phyloP scores from a whole-genome alignment of 2,797 vertebrate species.

The Rhodeus uyekii region DNA sequence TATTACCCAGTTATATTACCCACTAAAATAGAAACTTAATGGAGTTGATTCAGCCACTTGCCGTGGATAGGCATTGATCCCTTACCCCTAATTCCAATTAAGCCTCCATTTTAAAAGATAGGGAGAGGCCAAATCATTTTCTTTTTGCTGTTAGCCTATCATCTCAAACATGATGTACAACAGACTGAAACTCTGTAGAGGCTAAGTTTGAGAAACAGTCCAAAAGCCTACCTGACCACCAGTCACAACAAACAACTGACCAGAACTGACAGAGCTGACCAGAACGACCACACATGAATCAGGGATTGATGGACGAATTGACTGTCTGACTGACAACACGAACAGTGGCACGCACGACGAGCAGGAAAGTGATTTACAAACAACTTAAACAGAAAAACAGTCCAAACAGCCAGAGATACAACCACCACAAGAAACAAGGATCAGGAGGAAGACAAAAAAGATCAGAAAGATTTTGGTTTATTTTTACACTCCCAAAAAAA shows the following conservation, averaged over 20 bases:
- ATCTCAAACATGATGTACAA: slow-evolving; percentile 1
- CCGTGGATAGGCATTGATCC: slow-evolving; percentile 49
- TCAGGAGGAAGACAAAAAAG: slow-evolving; percentile 59
- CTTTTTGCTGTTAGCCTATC: slow-evolving; percentile 7
- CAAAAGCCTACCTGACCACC: slow-evolving; percentile 49
- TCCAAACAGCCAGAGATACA: slow-evolving; percentile 56
- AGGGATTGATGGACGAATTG: slow-evolving; percentile 70
- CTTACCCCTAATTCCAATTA: slow-evolving; percentile 43
- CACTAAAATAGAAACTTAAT: slow-evolving; percentile 58
- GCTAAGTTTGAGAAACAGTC: slow-evolving; percentile 3
- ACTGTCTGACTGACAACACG: slow-evolving; percentile 64
- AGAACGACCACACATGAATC: slow-evolving; percentile 75
- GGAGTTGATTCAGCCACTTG: slow-evolving; percentile 55
- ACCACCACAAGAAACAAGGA: slow-evolving; percentile 65
- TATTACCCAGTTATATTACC: slow-evolving; percentile 30
- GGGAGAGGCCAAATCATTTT: neutral
- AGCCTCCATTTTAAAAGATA: slow-evolving; percentile 33
- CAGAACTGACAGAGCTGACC: slow-evolving; percentile 64
- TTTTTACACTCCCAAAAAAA: slow-evolving; percentile 33
- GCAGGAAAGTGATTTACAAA: slow-evolving; percentile 53
- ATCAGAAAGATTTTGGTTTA: slow-evolving; percentile 53
- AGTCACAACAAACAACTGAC: slow-evolving; percentile 69
- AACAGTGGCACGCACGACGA: slow-evolving; percentile 68
- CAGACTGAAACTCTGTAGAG: neutral
- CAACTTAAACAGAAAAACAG: slow-evolving; percentile 59